phyloP scores from a whole-genome alignment of 1,140 invertebrate genomes.

The Cyclina sinensis region DNA sequence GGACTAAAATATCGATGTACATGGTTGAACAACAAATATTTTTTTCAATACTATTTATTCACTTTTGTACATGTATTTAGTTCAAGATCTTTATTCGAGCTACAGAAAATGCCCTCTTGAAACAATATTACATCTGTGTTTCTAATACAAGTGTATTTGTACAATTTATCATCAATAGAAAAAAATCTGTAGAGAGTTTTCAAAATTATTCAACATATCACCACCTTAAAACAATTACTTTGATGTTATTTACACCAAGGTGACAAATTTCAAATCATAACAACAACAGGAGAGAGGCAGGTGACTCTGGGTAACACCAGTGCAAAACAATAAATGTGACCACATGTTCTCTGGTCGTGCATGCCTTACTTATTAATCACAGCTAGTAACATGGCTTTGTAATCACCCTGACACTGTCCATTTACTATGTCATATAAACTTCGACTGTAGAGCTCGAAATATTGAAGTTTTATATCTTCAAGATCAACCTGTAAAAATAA shows the following conservation, averaged over 20 bases:
- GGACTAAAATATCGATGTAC: too few species aligned
- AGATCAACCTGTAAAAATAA: constrained; percentile 53
- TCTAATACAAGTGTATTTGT: too few species aligned
- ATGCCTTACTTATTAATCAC: constrained; percentile 60
- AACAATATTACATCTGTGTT: too few species aligned
- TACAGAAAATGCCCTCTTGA: too few species aligned
- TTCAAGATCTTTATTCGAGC: too few species aligned
- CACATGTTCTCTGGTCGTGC: background rate
- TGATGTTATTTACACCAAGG: background rate
- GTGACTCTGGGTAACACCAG: background rate
- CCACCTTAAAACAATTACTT: too few species aligned
- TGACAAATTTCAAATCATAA: background rate
- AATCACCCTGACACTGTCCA: constrained; percentile 53
- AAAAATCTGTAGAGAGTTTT: too few species aligned
- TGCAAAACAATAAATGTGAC: constrained; percentile 1
- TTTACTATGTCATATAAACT: constrained; percentile 42
- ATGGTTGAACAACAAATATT: too few species aligned
- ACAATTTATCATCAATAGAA: too few species aligned
- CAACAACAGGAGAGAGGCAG: background rate
- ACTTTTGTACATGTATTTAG: too few species aligned
- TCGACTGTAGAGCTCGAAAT: constrained; percentile 49
- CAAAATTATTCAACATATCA: too few species aligned
- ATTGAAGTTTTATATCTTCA: constrained; percentile 49
- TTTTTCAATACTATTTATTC: too few species aligned
- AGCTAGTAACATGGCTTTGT: constrained; percentile 57